Evolutionary conservation across 1,140 invertebrate genomes (phyloP).

Genomic region (Wasmannia auropunctata): DNA sequence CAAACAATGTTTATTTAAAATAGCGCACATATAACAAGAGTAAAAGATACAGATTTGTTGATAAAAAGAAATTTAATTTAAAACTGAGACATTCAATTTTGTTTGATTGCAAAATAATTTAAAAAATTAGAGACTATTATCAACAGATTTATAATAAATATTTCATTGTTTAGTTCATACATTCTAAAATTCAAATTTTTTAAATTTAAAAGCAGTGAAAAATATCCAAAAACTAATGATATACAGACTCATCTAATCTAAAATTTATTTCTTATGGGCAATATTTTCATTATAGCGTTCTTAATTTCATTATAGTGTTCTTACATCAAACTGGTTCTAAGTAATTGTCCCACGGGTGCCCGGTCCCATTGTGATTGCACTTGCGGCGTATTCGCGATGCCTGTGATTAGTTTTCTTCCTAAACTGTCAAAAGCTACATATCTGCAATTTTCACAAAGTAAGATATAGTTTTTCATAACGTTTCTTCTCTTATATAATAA

Average conservation of each 20-base stretch:
- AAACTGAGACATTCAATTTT: background rate
- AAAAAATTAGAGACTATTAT: background rate
- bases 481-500: conserved; percentile 49
- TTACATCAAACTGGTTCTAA: conserved; percentile 69
- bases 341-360: conserved; percentile 77
- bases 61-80: background rate
- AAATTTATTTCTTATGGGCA: conserved; percentile 1
- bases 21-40: background rate
- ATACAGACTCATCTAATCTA: background rate
- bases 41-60: background rate
- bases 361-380: conserved; percentile 86
- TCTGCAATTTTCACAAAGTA: conserved; percentile 84
- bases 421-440: conserved; percentile 94
- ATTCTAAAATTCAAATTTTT: background rate
- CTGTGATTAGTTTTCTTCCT: conserved; percentile 94
- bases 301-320: no score
- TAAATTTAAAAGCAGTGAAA: background rate
- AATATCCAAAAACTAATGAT: background rate
- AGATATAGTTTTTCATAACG: background rate
- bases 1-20: background rate
- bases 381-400: conserved; percentile 90
- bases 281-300: conserved; percentile 10
- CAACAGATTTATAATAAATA: background rate
- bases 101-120: background rate
- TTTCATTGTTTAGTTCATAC: background rate